Base-by-base conservation (phyloP, 2,797 vertebrate genomes). In the Spinus olivaceus region DNA sequence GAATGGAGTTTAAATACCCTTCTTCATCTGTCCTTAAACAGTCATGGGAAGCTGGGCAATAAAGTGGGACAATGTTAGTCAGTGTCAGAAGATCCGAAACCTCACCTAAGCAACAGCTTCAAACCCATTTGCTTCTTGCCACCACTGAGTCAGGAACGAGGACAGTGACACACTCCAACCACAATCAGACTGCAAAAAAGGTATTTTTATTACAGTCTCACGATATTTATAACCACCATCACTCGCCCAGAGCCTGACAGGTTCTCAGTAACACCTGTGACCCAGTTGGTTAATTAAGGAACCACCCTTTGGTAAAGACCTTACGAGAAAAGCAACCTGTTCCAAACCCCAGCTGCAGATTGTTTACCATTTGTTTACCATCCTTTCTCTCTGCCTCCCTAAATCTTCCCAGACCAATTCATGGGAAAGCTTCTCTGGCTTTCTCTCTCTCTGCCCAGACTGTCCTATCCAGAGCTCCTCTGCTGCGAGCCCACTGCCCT, bases 401-500 rank as follows among this genome's bases (percentile, higher is more conserved):
- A 59, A 37, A 59, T 13, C 56, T 14, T 39, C 35, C 25, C 57
- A 59, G 57, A 27, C 6, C 17, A 28, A 9, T 39, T 19, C 8
- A 28, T 27, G 35, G 57, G 12, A 28, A 37, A 28, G 25, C 35
- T 37, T 20, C 14, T 39, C 35, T 35, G 54, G n/a, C n/a, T 57
- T 24, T 33, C 54, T 33, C 22, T 33, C 22, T 56, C 53, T n/a
- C n/a, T 56, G 54, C 24, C 54, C 22, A n/a, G 32, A 5, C 13
- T 35, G 16, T 12, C 23, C 1, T 4, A 35, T 18, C 56, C 33
- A 9, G 24, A 59, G 24, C 24, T 27, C 6, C 50, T 27, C 42
- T 27, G 21, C 42, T 2, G 8, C 0, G 0, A 77, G 28, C 47
- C 16, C 60, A 5, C 20, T 56, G 57, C 17, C 5, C 20, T 24